These are phyloP conservation scores for Herpetotheres cachinnans DNA, from an alignment of 2,113 vertebrate species.

Conservation along the genomic window DNA sequence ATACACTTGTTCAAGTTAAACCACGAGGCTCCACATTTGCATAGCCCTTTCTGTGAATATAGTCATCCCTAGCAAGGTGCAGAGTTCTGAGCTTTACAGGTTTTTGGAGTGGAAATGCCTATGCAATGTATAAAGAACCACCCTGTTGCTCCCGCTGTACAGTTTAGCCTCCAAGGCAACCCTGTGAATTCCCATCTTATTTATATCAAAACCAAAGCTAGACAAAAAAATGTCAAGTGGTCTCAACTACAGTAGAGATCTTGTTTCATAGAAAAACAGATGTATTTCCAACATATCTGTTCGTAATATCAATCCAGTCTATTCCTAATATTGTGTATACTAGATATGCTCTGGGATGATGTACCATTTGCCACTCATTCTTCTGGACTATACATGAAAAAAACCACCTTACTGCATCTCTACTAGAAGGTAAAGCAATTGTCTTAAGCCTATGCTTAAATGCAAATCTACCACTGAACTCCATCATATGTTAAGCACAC, in stretches of 20 bases:
- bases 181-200: not conserved
- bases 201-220: not conserved
- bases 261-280: not conserved
- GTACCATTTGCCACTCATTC: not conserved
- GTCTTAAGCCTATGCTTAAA: not conserved
- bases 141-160: accelerated
- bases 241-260: not conserved
- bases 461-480: not conserved
- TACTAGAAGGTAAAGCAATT: not conserved
- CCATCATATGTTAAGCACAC: not conserved
- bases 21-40: not conserved
- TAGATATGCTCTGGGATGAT: not conserved
- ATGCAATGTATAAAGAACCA: not conserved
- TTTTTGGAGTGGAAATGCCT: not conserved
- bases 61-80: not conserved
- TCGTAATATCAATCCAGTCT: not conserved
- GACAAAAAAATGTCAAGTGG: not conserved
- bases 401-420: not conserved
- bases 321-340: not conserved
- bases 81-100: not conserved
- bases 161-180: not conserved
- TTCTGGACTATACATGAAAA: not conserved
- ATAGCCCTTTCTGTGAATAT: not conserved
- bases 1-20: not conserved
- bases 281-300: not conserved